Percentiles rank a stretch among this genome's conserved stretches.
Evolutionary conservation across 2,888 invertebrate species (phyloP).

Genomic region (Cyclophora punctaria): DNA sequence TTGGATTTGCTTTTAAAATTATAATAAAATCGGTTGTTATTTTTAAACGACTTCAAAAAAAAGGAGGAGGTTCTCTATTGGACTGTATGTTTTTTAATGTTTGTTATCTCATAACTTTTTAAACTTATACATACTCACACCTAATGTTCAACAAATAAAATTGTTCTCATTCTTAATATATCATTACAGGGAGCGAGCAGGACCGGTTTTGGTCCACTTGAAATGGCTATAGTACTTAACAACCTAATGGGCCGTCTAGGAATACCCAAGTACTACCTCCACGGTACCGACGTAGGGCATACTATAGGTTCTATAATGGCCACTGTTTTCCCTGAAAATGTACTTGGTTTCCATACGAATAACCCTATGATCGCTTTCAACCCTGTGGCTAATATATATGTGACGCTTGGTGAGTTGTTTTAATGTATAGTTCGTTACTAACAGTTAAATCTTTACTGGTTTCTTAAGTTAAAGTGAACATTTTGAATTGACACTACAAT

Average conservation of each 20-base stretch:
- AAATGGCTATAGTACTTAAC: constrained; percentile 75
- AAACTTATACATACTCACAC: no score
- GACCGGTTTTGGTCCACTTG: constrained; percentile 73
- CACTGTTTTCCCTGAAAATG: constrained; percentile 74
- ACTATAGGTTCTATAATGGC: constrained; percentile 75
- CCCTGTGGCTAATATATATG: constrained; percentile 31
- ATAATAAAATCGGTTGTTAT: no score
- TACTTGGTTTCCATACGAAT: constrained; percentile 76
- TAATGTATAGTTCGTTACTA: background rate
- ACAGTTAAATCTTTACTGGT: background rate
- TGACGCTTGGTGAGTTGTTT: constrained; percentile 43
- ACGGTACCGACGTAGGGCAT: constrained; percentile 85
- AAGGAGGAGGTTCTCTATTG: no score
- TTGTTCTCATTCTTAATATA: no score
- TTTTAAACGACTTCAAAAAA: no score
- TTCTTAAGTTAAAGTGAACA: background rate
- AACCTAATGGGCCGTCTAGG: constrained; percentile 83
- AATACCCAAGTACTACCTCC: constrained; percentile 77
- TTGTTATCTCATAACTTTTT: no score
- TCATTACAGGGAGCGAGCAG: constrained; percentile 56
- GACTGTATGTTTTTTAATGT: no score
- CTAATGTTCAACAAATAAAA: no score
- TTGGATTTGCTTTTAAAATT: no score
- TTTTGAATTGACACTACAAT: no score
- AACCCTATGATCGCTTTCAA: constrained; percentile 61